Base-by-base conservation (phyloP, 2,113 vertebrate genomes). In the Climacteris rufus region DNA sequence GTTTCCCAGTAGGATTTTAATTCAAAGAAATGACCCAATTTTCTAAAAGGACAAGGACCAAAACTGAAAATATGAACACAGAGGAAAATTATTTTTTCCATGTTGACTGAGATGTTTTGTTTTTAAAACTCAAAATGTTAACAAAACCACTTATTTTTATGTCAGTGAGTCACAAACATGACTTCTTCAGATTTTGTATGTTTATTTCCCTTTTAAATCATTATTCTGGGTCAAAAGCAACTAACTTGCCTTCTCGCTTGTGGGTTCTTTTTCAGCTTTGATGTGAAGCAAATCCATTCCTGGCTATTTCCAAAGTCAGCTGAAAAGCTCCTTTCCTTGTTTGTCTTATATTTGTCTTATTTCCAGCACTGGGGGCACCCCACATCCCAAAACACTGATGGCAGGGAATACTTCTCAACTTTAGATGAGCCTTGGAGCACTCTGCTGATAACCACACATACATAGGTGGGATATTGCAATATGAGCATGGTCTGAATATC, bases 61-160 rank as follows among this genome's bases (percentile, higher is more conserved):
- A 90, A 75, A 59, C 5, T 39, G 33, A 59, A 85, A 92, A 63
- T 39, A 39, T 19, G 8, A 35, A 90, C 70, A 61, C 8, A 9
- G 52, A 71, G 35, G 33, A 45, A 74, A 79, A 76, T 23, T 23
- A 45, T 52, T 68, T 75, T 15, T 45, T 59, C 35, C 4, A 3
- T 35, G n/a, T 75, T 35, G 16, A 71, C 18, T 8, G 23, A 82
- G 85, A 35, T 2, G 0, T 68, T 88, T 90, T 20, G 6, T 2
- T 79, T 87, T 74, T 75, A 78, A 91, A 87, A 87, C 23, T 39
- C 39, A 27, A 63, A 66, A 87, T 56, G 31, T 11, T 92, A 90
- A 82, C 4, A 69, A 40, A 77, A 25, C 25, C 54, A 23, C 52
- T 42, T 54, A 13, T 33, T 66, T 82, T 85, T 27, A 87, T 65